Base-by-base conservation (phyloP, 2,888 invertebrate genomes). In the Endomychus coccineus region DNA sequence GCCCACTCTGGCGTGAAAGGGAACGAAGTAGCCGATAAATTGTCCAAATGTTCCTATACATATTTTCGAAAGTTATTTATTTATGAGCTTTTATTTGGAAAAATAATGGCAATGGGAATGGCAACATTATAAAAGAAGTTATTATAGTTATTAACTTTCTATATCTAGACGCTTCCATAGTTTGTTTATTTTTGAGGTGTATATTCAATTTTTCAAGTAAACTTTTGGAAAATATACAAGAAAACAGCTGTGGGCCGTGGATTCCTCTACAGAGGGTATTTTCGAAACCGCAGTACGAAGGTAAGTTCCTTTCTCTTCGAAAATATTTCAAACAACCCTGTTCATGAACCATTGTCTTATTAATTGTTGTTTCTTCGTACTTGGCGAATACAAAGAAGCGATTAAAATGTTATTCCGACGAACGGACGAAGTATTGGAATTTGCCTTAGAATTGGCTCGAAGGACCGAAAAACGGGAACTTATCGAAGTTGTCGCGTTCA, bases 391-490 rank as follows among this genome's bases (percentile, higher is more conserved):
- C 3, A 67, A 71, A n/a, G 68, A 75, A 50, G 83, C 83, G 1
- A 76, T 79, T 0, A 67, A 71, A 39, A 49, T 68, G 1, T 64
- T 85, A 15, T 68, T 74, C n/a, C 69, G 73, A 16, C 67, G 76
- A 15, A 62, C 61, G 2, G 71, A 77, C 32, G 54, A 71, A 0
- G 62, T 67, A 27, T 62, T 83, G 14, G 64, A 69, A 36, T 56
- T 79, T 7, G 79, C 82, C 1, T 68, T 73, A 1, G 72, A 77
- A 29, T 57, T 84, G 17, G 80, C 82, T 0, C 66, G 69, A 40
- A 51, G 62, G 2, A 59, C 62, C 2, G 72, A 71, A 0, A 71
- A 72, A 44, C 43, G 50, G 11, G 59, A 58, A 36, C 36, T 65
- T 13, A 36, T 31, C 17, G 39, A 49, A 12, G 49, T 50, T 2